phyloP scores from a whole-genome alignment of 2,888 invertebrate genomes.

The Muscina levida region DNA sequence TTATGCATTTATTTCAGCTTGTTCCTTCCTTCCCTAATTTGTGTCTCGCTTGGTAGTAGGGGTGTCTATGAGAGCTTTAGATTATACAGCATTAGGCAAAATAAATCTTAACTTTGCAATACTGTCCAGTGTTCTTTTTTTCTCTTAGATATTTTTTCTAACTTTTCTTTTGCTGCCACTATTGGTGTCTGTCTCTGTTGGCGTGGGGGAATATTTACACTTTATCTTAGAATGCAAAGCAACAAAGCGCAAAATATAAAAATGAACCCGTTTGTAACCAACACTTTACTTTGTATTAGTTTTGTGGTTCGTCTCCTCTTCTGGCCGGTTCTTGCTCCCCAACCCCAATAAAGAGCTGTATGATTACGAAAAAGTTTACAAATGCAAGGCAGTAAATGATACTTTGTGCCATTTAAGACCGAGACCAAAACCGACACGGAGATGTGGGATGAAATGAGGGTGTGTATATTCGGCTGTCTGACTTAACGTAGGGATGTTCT shows the following conservation, averaged over 20 bases:
- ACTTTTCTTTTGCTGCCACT: background rate
- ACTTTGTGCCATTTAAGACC: background rate
- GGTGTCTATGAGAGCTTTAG: slow-evolving; percentile 23
- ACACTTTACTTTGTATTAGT: slow-evolving; percentile 26
- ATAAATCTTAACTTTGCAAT: slow-evolving; percentile 51
- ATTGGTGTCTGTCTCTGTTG: background rate
- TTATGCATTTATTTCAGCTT: slow-evolving; percentile 8
- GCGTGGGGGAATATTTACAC: slow-evolving; percentile 21
- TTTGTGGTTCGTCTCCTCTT: slow-evolving; percentile 15
- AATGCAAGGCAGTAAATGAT: slow-evolving; percentile 17
- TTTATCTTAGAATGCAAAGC: slow-evolving; percentile 37
- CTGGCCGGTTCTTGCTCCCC: background rate
- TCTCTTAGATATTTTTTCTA: slow-evolving; percentile 21
- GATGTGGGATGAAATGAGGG: too few relatives aligned
- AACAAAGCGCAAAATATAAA: background rate
- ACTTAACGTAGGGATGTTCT: background rate
- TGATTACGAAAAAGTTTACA: slow-evolving; percentile 25
- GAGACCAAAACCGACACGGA: too few relatives aligned
- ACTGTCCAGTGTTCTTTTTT: slow-evolving; percentile 25
- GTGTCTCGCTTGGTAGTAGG: background rate
- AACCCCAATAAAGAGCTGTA: background rate
- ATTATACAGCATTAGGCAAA: slow-evolving; percentile 48
- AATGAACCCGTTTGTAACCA: background rate
- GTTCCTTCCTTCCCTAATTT: background rate
- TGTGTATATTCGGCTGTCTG: too few relatives aligned